These are phyloP conservation scores for Cyprinodon brontotheroides DNA, from an alignment of 2,113 vertebrate genomes.

Conservation along the genomic window DNA sequence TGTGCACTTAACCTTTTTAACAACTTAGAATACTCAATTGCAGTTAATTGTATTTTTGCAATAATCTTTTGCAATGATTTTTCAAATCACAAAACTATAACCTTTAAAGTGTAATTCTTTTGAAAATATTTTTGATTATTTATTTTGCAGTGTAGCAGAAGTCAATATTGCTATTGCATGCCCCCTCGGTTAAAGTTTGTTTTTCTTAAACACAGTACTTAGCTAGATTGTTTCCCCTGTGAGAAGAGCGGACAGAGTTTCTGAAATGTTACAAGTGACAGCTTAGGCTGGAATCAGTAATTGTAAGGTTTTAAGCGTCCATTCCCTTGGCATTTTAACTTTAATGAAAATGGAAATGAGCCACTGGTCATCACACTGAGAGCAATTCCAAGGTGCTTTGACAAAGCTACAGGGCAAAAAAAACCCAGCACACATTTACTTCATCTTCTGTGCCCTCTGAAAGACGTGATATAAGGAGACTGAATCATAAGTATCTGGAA, in stretches of 20 bases:
- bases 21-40: no score
- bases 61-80: no score
- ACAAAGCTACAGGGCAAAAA: slow-evolving; percentile 60
- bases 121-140: background rate
- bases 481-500: slow-evolving; percentile 64
- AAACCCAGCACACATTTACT: slow-evolving; percentile 39
- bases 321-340: slow-evolving; percentile 59
- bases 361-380: slow-evolving; percentile 66
- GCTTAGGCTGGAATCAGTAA: slow-evolving; percentile 35
- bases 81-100: background rate
- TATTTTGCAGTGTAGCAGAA: background rate
- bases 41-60: no score
- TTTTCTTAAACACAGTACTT: background rate
- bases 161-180: background rate
- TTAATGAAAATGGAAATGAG: slow-evolving; percentile 66
- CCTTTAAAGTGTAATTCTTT: no score
- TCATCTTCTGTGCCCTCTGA: slow-evolving; percentile 41
- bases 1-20: no score
- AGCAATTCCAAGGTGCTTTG: slow-evolving; percentile 61
- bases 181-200: background rate
- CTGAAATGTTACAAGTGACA: slow-evolving; percentile 47
- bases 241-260: slow-evolving; percentile 10
- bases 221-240: background rate
- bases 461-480: slow-evolving; percentile 60
- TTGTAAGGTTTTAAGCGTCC: slow-evolving; percentile 57